phyloP scores from a whole-genome alignment of 2,888 invertebrate species.

The Parnassius mnemosyne region DNA sequence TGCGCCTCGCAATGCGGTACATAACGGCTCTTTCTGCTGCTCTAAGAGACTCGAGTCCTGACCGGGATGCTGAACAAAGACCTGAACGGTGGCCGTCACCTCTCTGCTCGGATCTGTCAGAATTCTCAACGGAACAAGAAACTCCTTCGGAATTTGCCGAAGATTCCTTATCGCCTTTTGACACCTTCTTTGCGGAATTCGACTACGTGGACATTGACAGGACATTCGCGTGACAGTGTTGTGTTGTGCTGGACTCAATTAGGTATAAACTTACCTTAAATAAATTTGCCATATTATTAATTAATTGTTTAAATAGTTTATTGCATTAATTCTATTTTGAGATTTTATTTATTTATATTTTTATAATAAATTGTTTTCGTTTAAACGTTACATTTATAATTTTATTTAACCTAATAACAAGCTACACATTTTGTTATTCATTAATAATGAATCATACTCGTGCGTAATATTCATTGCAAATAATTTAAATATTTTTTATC shows the following conservation, averaged over 20 bases:
- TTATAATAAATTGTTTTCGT: slow-evolving; percentile 74
- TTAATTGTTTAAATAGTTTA: slow-evolving; percentile 59
- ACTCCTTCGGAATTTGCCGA: slow-evolving; percentile 75
- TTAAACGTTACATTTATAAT: slow-evolving; percentile 39
- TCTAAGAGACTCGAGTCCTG: slow-evolving; percentile 68
- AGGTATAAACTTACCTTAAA: slow-evolving; percentile 52
- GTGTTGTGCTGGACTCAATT: slow-evolving; percentile 50
- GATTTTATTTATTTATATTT: slow-evolving; percentile 60
- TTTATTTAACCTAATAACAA: slow-evolving; percentile 36
- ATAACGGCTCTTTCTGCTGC: slow-evolving; percentile 88
- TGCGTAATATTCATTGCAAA: no score
- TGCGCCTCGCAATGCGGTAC: slow-evolving; percentile 93
- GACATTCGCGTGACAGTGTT: slow-evolving; percentile 72
- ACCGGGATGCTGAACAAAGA: slow-evolving; percentile 45
- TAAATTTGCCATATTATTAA: slow-evolving; percentile 72
- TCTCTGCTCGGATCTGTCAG: slow-evolving; percentile 77
- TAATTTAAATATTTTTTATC: no score
- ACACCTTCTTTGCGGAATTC: slow-evolving; percentile 77
- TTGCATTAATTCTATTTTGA: slow-evolving; percentile 61
- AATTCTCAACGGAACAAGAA: slow-evolving; percentile 71
- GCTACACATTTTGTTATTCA: background rate
- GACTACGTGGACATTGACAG: slow-evolving; percentile 73
- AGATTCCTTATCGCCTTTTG: slow-evolving; percentile 81
- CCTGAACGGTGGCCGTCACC: slow-evolving; percentile 72
- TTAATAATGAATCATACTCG: background rate